Evolutionary conservation across 2,113 vertebrate genomes (phyloP).

Genomic region (Myiopsitta monachus): DNA sequence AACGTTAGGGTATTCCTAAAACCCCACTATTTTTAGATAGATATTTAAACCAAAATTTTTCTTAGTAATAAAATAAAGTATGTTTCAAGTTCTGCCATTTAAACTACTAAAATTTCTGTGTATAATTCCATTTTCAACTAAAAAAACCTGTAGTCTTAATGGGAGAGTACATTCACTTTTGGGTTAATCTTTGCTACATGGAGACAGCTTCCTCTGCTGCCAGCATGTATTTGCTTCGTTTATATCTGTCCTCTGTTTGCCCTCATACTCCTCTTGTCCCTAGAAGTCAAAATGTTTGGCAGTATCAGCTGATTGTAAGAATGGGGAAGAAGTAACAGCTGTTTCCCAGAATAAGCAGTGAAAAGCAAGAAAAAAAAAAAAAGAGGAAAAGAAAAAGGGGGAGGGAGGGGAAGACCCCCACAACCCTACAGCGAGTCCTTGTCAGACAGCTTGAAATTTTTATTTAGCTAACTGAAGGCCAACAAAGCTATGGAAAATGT

Average conservation of each 20-base stretch:
- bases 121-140: background rate
- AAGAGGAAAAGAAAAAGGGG: background rate
- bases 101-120: background rate
- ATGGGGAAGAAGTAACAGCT: background rate
- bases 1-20: background rate
- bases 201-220: background rate
- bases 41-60: background rate
- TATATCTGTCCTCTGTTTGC: background rate
- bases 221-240: background rate
- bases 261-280: background rate
- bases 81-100: background rate
- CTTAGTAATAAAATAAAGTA: background rate
- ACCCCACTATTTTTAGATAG: background rate
- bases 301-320: background rate
- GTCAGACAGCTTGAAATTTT: slow-evolving; percentile 91
- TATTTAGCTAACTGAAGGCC: slow-evolving; percentile 19
- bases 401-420: background rate
- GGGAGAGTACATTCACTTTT: background rate
- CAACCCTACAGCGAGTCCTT: slow-evolving; percentile 74
- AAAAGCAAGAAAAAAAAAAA: background rate
- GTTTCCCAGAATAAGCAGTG: background rate
- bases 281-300: background rate
- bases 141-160: background rate
- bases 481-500: slow-evolving; percentile 72
- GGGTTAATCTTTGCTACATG: slow-evolving; percentile 15